Percentiles rank a stretch among this genome's conserved stretches.
These are phyloP conservation scores for Lota lota DNA, from an alignment of 2,113 vertebrate species.

Conservation along the genomic window DNA sequence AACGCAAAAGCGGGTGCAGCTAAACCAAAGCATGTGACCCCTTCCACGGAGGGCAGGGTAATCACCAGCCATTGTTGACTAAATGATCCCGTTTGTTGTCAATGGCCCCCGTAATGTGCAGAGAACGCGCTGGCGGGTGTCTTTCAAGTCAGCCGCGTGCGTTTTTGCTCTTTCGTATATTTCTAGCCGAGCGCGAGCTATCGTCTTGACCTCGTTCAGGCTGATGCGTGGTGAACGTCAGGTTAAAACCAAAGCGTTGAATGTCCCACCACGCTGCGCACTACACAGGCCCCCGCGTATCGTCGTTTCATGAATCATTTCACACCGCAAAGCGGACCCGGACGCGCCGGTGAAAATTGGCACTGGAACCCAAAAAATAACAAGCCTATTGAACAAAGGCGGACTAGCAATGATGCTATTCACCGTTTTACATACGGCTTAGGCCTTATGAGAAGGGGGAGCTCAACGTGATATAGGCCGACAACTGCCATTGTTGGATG, in stretches of 20 bases:
- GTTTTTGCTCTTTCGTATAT: background rate
- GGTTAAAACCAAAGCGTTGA: too few relatives aligned
- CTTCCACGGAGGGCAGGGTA: conserved; percentile 29
- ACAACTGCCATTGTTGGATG: conserved; percentile 52
- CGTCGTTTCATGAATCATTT: background rate
- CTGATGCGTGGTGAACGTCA: too few relatives aligned
- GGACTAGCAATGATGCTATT: conserved; percentile 61
- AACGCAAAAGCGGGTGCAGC: conserved; percentile 28
- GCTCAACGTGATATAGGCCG: conserved; percentile 46
- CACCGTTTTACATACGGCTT: conserved; percentile 9
- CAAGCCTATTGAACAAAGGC: conserved; percentile 52
- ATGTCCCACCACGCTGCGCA: conserved; percentile 38
- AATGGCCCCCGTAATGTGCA: conserved; percentile 13
- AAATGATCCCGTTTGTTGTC: conserved; percentile 43
- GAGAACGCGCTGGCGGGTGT: background rate
- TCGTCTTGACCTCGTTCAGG: conserved; percentile 46
- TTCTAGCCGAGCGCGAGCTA: conserved; percentile 13
- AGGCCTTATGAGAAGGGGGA: conserved; percentile 13
- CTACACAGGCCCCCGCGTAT: conserved; percentile 15
- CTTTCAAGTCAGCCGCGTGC: background rate
- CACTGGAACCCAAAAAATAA: too few relatives aligned
- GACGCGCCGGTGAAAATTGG: too few relatives aligned
- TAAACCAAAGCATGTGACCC: conserved; percentile 58
- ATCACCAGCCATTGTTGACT: conserved; percentile 65
- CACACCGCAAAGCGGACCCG: too few relatives aligned